phyloP scores from a whole-genome alignment of 1,140 invertebrate species.

The Neoseiulus cucumeris region DNA sequence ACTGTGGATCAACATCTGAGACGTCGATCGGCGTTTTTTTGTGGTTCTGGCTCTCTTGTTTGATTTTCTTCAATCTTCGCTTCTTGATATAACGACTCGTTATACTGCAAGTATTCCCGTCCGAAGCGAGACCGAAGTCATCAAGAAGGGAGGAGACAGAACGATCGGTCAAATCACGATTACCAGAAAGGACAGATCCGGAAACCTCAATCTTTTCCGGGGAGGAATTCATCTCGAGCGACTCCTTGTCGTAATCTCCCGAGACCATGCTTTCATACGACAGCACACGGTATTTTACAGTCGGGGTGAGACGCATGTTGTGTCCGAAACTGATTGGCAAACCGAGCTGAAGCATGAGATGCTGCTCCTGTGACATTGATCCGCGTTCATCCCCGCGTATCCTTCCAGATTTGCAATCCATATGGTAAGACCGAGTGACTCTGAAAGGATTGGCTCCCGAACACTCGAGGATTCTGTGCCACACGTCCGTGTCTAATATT shows the following conservation, averaged over 20 bases:
- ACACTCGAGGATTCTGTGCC: background rate
- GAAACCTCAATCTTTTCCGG: background rate
- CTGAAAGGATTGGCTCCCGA: background rate
- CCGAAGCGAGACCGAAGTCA: background rate
- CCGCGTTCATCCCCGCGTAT: background rate
- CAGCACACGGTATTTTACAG: background rate
- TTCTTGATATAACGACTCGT: background rate
- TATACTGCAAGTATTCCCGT: background rate
- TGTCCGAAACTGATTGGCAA: background rate
- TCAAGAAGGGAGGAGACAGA: too few species aligned
- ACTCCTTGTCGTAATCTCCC: background rate
- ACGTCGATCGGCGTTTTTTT: background rate
- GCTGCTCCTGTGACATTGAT: background rate
- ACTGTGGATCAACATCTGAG: constrained; percentile 37
- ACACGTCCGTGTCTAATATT: background rate
- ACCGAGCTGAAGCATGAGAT: background rate
- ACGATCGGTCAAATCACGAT: too few species aligned
- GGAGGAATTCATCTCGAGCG: background rate
- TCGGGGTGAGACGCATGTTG: background rate
- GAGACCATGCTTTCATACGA: background rate
- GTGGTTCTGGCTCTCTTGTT: background rate
- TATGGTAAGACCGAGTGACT: background rate
- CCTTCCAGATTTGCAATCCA: background rate
- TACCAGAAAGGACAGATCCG: too few species aligned
- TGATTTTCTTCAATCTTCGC: background rate